phyloP scores from a whole-genome alignment of 1,140 invertebrate genomes.

The Augochlora pura region DNA sequence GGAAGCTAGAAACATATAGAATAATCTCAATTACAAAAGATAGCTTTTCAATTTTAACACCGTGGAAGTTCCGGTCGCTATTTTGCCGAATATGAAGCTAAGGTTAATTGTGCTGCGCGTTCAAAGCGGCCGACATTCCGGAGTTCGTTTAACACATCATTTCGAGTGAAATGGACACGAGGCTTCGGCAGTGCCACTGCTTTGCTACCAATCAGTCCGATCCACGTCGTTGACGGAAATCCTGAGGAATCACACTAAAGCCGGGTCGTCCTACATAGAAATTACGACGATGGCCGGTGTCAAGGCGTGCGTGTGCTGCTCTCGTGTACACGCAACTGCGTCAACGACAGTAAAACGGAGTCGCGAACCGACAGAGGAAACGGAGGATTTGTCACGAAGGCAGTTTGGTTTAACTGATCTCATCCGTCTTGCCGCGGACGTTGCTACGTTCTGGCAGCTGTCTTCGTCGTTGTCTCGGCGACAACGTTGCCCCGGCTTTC shows the following conservation, averaged over 20 bases:
- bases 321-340: slow-evolving; percentile 45
- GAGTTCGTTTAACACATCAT: neutral
- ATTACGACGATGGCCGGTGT: slow-evolving; percentile 26
- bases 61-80: too few species aligned
- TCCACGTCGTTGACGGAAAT: slow-evolving; percentile 49
- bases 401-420: slow-evolving; percentile 80
- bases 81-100: too few species aligned
- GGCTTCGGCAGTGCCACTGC: slow-evolving; percentile 14
- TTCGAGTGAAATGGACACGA: neutral
- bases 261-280: slow-evolving; percentile 46
- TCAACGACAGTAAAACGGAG: slow-evolving; percentile 48
- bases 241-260: slow-evolving; percentile 43
- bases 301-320: slow-evolving; percentile 25
- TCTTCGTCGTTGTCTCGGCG: slow-evolving; percentile 54
- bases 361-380: slow-evolving; percentile 72
- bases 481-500: slow-evolving; percentile 25
- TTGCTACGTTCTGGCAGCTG: slow-evolving; percentile 58
- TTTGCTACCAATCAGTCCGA: slow-evolving; percentile 9
- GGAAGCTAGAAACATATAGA: too few species aligned
- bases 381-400: slow-evolving; percentile 78
- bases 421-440: slow-evolving; percentile 77
- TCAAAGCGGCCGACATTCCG: too few species aligned
- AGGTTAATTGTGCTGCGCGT: too few species aligned
- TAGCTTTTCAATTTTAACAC: too few species aligned
- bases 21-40: too few species aligned